Conservation (phyloP, 2,888 invertebrate genomes). For the Agrotis exclamationis region DNA sequence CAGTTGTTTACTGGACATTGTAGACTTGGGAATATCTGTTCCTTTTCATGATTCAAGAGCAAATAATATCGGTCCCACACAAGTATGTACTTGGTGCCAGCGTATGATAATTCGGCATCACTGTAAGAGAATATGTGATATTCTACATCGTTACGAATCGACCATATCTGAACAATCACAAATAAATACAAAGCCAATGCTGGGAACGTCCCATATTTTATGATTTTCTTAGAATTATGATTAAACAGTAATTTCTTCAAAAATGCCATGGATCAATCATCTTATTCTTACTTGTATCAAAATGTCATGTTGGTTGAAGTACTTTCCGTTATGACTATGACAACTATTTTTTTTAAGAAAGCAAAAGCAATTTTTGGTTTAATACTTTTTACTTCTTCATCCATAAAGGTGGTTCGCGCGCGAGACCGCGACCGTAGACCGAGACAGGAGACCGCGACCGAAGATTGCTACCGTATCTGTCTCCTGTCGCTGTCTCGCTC, state of each 20-base stretch:
- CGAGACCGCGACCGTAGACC: no score
- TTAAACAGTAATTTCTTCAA: constrained; percentile 41
- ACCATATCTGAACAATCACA: constrained; percentile 16
- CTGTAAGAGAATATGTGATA: constrained; percentile 12
- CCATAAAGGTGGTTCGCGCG: no score
- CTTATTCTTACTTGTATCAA: neutral
- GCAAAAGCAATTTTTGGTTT: neutral
- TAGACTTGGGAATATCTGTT: constrained; percentile 42
- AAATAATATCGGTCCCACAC: constrained; percentile 64
- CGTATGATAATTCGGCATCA: neutral
- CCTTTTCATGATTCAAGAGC: constrained; percentile 10
- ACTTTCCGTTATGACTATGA: constrained; percentile 2
- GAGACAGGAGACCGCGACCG: no score
- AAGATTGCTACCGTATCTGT: no score
- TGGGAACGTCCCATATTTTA: constrained; percentile 35
- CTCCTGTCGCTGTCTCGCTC: no score
- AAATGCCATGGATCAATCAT: constrained; percentile 20
- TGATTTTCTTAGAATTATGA: constrained; percentile 12
- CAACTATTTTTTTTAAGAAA: constrained; percentile 1
- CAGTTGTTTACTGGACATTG: constrained; percentile 71
- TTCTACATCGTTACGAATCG: constrained; percentile 2
- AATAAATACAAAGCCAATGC: constrained; percentile 28
- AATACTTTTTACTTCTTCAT: neutral
- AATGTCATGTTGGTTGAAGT: neutral
- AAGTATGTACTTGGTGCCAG: constrained; percentile 65